A percentile compares a stretch with the other conserved stretches of the same genome.
Conservation (phyloP, 2,113 vertebrate species). For the Upupa epops region DNA sequence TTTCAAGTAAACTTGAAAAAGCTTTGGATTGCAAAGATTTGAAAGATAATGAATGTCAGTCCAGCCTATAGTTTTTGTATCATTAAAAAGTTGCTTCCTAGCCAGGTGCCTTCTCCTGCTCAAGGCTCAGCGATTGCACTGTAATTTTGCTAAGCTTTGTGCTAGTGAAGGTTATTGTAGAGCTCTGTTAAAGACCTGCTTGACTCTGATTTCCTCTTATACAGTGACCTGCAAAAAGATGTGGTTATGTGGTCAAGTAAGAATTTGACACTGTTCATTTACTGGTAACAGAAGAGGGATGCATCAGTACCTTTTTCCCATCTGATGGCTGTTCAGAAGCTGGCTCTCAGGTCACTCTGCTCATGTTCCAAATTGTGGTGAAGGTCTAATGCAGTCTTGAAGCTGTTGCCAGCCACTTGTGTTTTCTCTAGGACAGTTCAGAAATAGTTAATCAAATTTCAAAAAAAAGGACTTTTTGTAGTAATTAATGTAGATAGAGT, state of each 20-base stretch:
- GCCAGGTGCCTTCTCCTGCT: not conserved
- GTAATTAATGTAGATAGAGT: not conserved
- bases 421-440: not conserved
- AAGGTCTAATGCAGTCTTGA: not conserved
- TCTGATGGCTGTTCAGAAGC: not conserved
- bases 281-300: not conserved
- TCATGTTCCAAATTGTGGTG: not conserved
- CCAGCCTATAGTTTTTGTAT: not conserved
- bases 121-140: not conserved
- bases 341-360: not conserved
- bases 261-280: not conserved
- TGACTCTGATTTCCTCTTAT: not conserved
- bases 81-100: not conserved
- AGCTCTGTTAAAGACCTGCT: not conserved
- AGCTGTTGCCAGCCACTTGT: not conserved
- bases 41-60: not conserved
- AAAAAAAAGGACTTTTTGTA: conserved; percentile 22
- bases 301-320: not conserved
- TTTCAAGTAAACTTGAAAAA: not conserved
- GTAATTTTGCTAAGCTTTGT: conserved; percentile 2
- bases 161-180: not conserved
- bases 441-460: not conserved
- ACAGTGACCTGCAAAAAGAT: not conserved
- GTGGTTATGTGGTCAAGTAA: not conserved
- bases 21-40: not conserved